These are phyloP conservation scores for Ophion costatus DNA, from an alignment of 2,888 invertebrate species.

Conservation along the genomic window DNA sequence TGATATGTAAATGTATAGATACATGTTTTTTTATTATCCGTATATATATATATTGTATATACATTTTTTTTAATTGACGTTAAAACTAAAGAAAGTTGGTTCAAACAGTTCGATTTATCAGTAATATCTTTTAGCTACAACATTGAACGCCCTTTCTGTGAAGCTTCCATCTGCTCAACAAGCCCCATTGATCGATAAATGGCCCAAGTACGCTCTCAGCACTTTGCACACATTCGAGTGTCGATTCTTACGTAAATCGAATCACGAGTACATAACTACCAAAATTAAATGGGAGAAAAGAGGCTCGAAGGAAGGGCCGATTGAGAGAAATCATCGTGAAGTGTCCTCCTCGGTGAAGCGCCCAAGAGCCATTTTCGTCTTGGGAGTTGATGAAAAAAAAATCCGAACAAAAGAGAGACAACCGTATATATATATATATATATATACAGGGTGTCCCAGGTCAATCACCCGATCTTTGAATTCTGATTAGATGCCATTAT, in stretches of 20 bases:
- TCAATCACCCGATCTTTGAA: no score
- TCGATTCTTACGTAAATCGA: slow-evolving; percentile 35
- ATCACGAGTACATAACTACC: slow-evolving; percentile 8
- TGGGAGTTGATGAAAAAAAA: slow-evolving; percentile 66
- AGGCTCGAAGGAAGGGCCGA: slow-evolving; percentile 43
- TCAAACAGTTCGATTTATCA: no score
- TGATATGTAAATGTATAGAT: no score
- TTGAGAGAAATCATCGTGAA: slow-evolving; percentile 58
- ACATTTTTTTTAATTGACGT: no score
- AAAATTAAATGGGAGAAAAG: slow-evolving; percentile 35
- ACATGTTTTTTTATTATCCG: no score
- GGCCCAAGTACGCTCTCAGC: background rate
- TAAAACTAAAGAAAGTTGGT: no score
- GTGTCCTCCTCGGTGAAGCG: slow-evolving; percentile 52
- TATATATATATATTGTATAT: no score
- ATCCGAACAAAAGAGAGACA: slow-evolving; percentile 61
- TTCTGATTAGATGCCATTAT: no score
- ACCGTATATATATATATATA: slow-evolving; percentile 22
- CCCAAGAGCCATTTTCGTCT: slow-evolving; percentile 66
- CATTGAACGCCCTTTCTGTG: background rate
- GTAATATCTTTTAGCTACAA: background rate
- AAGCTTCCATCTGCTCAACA: background rate
- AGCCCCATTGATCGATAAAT: slow-evolving; percentile 8
- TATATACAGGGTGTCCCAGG: background rate
- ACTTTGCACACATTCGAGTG: slow-evolving; percentile 22